Conservation (phyloP, 2,888 invertebrate species). For the Plebejus melissa region DNA sequence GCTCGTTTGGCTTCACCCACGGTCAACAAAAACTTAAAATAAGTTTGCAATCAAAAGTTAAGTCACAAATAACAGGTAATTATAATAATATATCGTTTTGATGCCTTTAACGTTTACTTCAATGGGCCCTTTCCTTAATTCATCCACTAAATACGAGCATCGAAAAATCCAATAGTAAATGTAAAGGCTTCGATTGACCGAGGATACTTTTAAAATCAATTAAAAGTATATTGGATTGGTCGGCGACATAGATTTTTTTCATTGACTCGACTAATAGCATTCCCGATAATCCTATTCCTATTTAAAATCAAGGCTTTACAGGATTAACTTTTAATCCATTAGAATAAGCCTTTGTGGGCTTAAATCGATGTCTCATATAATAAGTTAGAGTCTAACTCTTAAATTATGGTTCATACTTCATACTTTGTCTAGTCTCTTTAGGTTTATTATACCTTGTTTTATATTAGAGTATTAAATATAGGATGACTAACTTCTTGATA, state of each 20-base stretch:
- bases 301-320: conserved; percentile 7
- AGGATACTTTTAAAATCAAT: conserved; percentile 11
- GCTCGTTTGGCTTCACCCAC: too few species aligned
- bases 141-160: conserved; percentile 2
- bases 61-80: neutral
- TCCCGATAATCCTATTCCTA: conserved; percentile 22
- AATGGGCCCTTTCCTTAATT: neutral
- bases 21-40: too few species aligned
- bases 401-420: too few species aligned
- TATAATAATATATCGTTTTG: neutral
- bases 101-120: neutral
- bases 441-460: too few species aligned
- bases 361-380: neutral
- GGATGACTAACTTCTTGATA: too few species aligned
- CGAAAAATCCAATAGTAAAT: neutral
- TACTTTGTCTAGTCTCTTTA: too few species aligned
- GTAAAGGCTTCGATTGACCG: neutral
- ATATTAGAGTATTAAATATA: too few species aligned
- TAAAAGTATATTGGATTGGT: conserved; percentile 16
- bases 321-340: conserved; percentile 21
- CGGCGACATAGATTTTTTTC: neutral
- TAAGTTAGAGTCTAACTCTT: neutral
- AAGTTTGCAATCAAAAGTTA: too few species aligned
- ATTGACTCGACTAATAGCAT: conserved; percentile 16
- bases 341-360: conserved; percentile 4